These are phyloP conservation scores for Rhamnusium bicolor DNA, from an alignment of 2,888 invertebrate genomes.

Conservation along the genomic window DNA sequence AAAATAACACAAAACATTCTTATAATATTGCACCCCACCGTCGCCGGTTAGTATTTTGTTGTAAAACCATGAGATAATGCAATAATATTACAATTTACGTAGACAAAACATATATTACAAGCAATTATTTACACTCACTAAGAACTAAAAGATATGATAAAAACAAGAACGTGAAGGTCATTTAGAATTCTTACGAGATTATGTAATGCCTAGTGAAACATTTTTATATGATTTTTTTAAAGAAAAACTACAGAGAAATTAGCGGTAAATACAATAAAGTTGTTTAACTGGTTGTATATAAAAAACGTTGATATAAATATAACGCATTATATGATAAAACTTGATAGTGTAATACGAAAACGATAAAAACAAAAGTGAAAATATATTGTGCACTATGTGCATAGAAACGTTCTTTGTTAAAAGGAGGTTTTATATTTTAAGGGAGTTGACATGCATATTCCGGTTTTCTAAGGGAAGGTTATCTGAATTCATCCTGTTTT, in stretches of 20 bases:
- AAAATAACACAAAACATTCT: background rate
- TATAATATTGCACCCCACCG: no score
- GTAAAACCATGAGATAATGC: background rate
- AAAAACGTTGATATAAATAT: background rate
- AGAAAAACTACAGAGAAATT: background rate
- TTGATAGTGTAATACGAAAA: background rate
- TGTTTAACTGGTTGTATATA: background rate
- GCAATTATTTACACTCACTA: slow-evolving; percentile 28
- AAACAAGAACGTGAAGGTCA: slow-evolving; percentile 34
- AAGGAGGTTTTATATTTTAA: background rate
- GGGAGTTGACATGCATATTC: background rate
- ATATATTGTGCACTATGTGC: background rate
- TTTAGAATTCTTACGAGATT: slow-evolving; percentile 33
- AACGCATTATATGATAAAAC: background rate
- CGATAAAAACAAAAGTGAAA: background rate
- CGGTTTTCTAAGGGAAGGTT: no score
- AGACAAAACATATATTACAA: slow-evolving; percentile 10
- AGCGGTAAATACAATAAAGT: background rate
- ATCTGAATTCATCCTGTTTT: no score
- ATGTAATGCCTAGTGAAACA: slow-evolving; percentile 33
- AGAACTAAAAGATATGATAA: slow-evolving; percentile 36
- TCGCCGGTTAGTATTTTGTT: background rate
- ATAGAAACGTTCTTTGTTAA: background rate
- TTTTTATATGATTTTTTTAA: background rate
- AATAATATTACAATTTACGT: background rate